These are phyloP conservation scores for Trypoxylus dichotomus DNA, from an alignment of 1,140 invertebrate species.

Conservation along the genomic window DNA sequence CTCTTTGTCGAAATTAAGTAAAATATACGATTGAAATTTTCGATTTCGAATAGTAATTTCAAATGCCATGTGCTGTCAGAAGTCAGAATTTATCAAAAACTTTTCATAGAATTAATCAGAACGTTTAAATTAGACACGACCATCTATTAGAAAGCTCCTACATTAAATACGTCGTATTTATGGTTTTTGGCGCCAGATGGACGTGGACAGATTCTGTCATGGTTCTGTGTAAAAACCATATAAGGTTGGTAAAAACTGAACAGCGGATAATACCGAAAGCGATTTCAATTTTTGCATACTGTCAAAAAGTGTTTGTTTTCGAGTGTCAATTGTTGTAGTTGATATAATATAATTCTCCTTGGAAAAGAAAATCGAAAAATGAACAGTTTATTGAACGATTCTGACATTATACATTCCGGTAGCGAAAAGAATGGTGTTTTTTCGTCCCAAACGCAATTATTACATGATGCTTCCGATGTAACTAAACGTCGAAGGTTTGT, in stretches of 20 bases:
- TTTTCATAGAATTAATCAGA: too few species aligned
- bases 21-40: neutral
- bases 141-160: too few species aligned
- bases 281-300: neutral
- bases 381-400: slow-evolving; percentile 28
- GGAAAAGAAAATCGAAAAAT: slow-evolving; percentile 26
- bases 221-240: too few species aligned
- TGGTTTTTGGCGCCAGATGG: too few species aligned
- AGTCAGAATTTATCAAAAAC: neutral
- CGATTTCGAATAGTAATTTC: neutral
- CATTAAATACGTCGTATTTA: too few species aligned
- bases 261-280: too few species aligned
- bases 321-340: slow-evolving; percentile 8
- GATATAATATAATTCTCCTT: neutral
- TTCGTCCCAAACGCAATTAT: slow-evolving; percentile 26
- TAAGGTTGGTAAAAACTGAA: too few species aligned
- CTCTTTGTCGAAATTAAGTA: neutral
- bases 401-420: slow-evolving; percentile 24
- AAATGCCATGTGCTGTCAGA: neutral
- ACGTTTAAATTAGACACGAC: too few species aligned
- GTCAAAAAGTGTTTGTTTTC: slow-evolving; percentile 21
- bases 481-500: slow-evolving; percentile 43
- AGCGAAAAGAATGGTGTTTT: slow-evolving; percentile 15
- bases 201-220: too few species aligned
- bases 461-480: slow-evolving; percentile 35